phyloP scores from a whole-genome alignment of 2,113 vertebrate species.

The Pangasianodon hypophthalmus region DNA sequence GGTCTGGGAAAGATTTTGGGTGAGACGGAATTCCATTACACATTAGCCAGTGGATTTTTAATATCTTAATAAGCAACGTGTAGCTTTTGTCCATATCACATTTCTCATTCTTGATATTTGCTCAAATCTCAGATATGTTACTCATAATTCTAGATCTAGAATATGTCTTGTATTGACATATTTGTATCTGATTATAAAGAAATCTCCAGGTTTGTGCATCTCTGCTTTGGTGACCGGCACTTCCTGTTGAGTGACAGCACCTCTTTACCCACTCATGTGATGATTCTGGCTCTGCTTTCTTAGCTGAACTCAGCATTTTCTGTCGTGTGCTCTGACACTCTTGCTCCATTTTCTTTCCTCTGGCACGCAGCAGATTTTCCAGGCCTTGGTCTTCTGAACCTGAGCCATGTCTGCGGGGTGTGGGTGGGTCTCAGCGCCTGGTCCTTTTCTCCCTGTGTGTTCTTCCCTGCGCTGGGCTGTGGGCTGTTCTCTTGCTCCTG shows the following conservation, averaged over 20 bases:
- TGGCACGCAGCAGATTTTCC: background rate
- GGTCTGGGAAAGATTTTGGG: too few species aligned
- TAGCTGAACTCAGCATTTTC: background rate
- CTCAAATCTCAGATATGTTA: too few species aligned
- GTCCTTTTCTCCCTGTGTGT: background rate
- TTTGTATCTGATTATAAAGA: background rate
- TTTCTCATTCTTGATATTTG: too few species aligned
- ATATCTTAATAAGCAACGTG: too few species aligned
- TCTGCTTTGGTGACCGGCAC: background rate
- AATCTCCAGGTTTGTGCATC: background rate
- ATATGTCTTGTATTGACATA: too few species aligned
- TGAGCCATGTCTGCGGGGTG: background rate
- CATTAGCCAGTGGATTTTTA: too few species aligned
- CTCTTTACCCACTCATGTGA: background rate
- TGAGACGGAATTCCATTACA: too few species aligned
- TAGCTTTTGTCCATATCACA: too few species aligned
- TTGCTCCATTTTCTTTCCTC: background rate
- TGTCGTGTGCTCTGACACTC: background rate
- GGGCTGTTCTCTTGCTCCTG: background rate
- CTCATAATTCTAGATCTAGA: too few species aligned
- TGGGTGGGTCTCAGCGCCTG: background rate
- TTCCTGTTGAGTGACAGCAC: background rate
- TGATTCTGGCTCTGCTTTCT: background rate
- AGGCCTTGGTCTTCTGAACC: background rate
- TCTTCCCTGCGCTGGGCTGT: background rate